These are phyloP conservation scores for Lasioglossum marginatum DNA, from an alignment of 2,888 invertebrate genomes.

Conservation along the genomic window DNA sequence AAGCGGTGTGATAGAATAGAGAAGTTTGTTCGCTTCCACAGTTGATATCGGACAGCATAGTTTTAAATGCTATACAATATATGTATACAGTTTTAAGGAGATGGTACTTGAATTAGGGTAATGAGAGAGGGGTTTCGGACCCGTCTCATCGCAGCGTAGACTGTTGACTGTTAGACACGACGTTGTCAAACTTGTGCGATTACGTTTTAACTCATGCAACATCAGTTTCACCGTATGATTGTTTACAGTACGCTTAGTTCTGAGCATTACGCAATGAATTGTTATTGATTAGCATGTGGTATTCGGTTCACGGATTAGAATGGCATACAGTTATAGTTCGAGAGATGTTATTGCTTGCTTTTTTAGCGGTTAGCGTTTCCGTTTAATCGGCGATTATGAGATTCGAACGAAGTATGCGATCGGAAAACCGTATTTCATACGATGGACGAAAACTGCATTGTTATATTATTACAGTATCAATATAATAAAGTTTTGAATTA, in stretches of 20 bases:
- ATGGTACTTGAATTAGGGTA: neutral
- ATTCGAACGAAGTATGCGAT: neutral
- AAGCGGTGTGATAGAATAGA: neutral
- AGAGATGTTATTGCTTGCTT: conserved; percentile 11
- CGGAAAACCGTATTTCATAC: conserved; percentile 7
- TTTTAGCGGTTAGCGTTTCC: neutral
- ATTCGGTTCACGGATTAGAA: neutral
- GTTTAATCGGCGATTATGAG: neutral
- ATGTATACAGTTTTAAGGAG: conserved; percentile 1
- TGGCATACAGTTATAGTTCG: neutral
- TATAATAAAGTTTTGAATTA: conserved; percentile 41
- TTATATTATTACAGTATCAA: conserved; percentile 27
- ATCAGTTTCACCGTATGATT: neutral
- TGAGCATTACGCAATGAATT: conserved; percentile 4
- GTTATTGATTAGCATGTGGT: conserved; percentile 15
- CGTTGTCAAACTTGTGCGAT: neutral
- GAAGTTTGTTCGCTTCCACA: neutral
- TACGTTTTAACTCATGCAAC: neutral
- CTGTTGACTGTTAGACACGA: conserved; percentile 9
- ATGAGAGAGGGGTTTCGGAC: neutral
- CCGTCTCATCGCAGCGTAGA: neutral
- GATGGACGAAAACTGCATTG: conserved; percentile 5
- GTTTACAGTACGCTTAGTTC: neutral
- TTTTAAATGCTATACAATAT: conserved; percentile 8
- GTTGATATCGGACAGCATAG: neutral